Base-by-base conservation (phyloP, 2,113 vertebrate species). In the Furnarius figulus region DNA sequence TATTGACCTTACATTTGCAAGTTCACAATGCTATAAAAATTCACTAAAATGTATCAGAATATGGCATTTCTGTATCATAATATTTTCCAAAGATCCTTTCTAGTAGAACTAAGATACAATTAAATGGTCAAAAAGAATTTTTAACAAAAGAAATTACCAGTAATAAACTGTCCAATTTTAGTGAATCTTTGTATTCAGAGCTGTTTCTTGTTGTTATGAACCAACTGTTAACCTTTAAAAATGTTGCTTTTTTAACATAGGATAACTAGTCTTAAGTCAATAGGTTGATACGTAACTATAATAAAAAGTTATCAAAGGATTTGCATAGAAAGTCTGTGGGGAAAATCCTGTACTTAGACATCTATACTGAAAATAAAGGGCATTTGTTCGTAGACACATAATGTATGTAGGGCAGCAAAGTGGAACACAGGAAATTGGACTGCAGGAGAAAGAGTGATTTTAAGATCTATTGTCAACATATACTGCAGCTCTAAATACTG, bases 1-100 rank as follows among this genome's bases (percentile, higher is more conserved):
- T 79, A 77, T 8, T 91, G 93, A 92, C 85, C 85, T 97, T 61
- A 96, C 11, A 94, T 94, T 79, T 95, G 39, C 91, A 92, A 91
- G 90, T 87, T 98, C 92, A 85, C 55, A 71, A 35, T 37, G 47
- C 74, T 75, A 80, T 42, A 93, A 95, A 95, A 95, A 91, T 23
- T 49, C 42, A 76, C 87, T 79, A 76, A 95, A 94, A 93, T 28
- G 5, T 89, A 73, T 46, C 65, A 86, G 33, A 89, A 67, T 52
- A 68, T 31, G 67, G 46, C 39, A 84, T 85, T 85, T 87, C 44
- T 72, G 46, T 80, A 88, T 47, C 31, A 65, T 40, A 68, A 23
- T 50, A 87, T 88, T 97, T 95, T 85, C 35, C 33, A 55, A 70
- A 49, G 13, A 75, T 66, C 52, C 28, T 68, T 70, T 27, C 72